Evolutionary conservation across 2,888 invertebrate species (phyloP).

Genomic region (Lypha dubia): DNA sequence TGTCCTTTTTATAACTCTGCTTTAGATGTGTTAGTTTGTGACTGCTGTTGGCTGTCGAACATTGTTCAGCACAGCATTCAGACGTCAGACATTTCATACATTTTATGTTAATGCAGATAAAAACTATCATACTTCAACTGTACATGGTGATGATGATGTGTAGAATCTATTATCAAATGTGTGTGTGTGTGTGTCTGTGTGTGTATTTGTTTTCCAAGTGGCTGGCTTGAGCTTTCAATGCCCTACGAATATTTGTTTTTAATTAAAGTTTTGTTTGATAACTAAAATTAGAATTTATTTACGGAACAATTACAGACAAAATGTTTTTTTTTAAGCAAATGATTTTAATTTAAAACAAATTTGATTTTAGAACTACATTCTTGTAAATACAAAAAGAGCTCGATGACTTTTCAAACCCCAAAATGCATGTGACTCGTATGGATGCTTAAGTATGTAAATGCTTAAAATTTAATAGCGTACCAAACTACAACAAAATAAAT

Average conservation of each 20-base stretch:
- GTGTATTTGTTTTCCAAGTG: background rate
- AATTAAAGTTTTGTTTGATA: slow-evolving; percentile 13
- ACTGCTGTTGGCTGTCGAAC: slow-evolving; percentile 1
- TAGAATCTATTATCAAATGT: background rate
- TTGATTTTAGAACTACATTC: background rate
- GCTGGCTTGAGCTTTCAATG: background rate
- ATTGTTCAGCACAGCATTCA: slow-evolving; percentile 14
- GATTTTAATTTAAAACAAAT: background rate
- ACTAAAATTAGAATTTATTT: background rate
- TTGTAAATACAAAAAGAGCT: background rate
- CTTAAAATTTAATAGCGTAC: background rate
- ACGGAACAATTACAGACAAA: background rate
- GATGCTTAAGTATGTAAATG: background rate
- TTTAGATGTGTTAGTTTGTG: background rate
- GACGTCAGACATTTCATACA: slow-evolving; percentile 17
- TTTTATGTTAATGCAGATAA: slow-evolving; percentile 35
- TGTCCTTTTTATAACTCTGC: slow-evolving; percentile 16
- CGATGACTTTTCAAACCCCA: background rate
- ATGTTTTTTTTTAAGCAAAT: background rate
- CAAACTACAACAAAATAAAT: slow-evolving; percentile 45
- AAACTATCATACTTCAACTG: background rate
- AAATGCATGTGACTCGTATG: background rate
- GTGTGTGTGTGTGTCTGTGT: too few species aligned
- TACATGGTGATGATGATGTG: slow-evolving; percentile 8
- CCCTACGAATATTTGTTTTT: slow-evolving; percentile 11